Evolutionary conservation across 2,888 invertebrate species (phyloP), one percentile per base, ranked within the genome.

Genomic region (Abrostola tripartita): DNA sequence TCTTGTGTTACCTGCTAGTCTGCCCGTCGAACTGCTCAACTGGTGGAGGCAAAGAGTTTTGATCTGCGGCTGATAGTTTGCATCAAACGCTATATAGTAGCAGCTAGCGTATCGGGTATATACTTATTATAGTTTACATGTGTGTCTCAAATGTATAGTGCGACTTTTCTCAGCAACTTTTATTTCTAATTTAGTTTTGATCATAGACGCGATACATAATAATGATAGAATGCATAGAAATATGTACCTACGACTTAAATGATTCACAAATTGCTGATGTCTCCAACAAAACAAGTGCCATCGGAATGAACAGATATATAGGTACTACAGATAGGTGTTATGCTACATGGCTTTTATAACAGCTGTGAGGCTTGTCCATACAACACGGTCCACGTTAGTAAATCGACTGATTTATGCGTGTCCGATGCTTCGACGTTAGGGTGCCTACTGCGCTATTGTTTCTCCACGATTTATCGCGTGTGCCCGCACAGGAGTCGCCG

Each of bases 391-490:
- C 78, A 75, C 84, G 85, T 83, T 86, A 83, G 84, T 86, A 82
- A 85, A 81, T 78, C 83, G 83, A 82, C 86, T 91, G 93, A 92
- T 93, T 93, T 92, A 93, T 89, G 88, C 82, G 74, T 84, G 85
- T 86, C 86, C 86, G 81, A 86, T 83, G 85, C 81, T 84, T 81
- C 83, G 85, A 83, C 82, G 85, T 71, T 81, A 77, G 85, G 81
- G 81, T 83, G 85, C 84, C 85, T 82, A 84, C 81, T 86, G 83
- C 76, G 85, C 92, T 90, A 93, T 94, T 93, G 93, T 94, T 92
- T 92, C 86, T 85, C 83, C 81, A 81, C 87, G 86, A 94, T 93
- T 93, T 94, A 94, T 93, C 83, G 87, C 82, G 83, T 73, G 78
- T 84, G 84, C 81, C 80, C 77, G 78, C 79, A 80, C 79, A 79